Conservation (phyloP, 2,113 vertebrate species). For the Taurulus bubalis region DNA sequence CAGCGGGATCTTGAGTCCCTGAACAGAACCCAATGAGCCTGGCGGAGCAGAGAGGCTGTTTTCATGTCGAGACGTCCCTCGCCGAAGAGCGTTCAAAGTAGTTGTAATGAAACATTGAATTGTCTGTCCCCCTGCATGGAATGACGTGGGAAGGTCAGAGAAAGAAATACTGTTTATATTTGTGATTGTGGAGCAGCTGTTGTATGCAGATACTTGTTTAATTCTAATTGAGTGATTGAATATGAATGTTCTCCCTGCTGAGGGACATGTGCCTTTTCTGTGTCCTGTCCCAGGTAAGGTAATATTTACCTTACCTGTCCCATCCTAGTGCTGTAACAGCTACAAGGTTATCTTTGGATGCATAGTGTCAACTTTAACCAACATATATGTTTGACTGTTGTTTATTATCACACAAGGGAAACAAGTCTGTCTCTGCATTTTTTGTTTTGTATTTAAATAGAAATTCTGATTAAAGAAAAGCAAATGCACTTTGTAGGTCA, state of each 20-base stretch:
- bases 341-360: no score
- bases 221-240: constrained; percentile 9
- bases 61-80: not conserved
- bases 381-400: constrained; percentile 14
- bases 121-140: no score
- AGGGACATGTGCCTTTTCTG: constrained; percentile 17
- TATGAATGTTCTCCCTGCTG: constrained; percentile 28
- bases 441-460: constrained; percentile 65
- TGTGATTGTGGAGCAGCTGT: no score
- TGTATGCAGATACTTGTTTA: no score
- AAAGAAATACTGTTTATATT: no score
- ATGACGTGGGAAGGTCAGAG: no score
- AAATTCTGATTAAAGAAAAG: constrained; percentile 54
- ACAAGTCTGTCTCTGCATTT: constrained; percentile 21
- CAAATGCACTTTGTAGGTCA: not conserved
- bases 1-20: not conserved
- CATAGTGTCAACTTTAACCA: no score
- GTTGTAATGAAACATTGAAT: not conserved
- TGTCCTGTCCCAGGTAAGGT: constrained; percentile 44
- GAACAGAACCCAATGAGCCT: not conserved
- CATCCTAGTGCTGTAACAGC: no score
- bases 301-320: constrained; percentile 60
- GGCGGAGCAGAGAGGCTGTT: not conserved
- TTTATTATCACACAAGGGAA: constrained; percentile 31
- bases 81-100: not conserved